phyloP scores from a whole-genome alignment of 2,797 vertebrate genomes.

The Parauchenoglanis punctatus region DNA sequence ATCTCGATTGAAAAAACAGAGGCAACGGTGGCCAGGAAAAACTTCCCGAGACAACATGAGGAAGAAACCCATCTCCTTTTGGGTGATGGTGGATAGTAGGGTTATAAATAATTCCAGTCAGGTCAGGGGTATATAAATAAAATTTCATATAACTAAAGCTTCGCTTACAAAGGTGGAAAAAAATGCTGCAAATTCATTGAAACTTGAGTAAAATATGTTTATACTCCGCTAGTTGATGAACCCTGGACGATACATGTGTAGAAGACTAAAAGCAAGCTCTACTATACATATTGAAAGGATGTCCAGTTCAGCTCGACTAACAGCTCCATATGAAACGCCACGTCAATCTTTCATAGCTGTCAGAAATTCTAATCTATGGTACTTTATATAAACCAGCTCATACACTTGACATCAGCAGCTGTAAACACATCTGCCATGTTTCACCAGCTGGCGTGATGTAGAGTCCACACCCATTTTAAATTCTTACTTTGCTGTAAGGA shows the following conservation, averaged over 20 bases:
- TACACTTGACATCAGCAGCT: conserved; percentile 6
- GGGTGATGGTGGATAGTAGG: not conserved
- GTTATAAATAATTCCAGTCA: not conserved
- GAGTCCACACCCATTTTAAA: not conserved
- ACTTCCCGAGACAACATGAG: not conserved
- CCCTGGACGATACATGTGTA: too few species aligned
- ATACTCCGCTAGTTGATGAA: not conserved
- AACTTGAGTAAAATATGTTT: too few species aligned
- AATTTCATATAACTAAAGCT: not conserved
- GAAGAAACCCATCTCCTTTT: not conserved
- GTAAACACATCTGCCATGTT: conserved; percentile 1
- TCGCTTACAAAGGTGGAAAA: not conserved
- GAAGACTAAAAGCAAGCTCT: too few species aligned
- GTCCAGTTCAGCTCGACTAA: not conserved
- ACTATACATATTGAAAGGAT: not conserved
- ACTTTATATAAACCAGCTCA: conserved; percentile 1
- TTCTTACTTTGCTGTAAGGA: not conserved
- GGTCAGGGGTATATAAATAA: not conserved
- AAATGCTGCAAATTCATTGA: not conserved
- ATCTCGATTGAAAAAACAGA: not conserved
- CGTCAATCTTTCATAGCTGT: conserved; percentile 38
- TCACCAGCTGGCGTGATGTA: not conserved
- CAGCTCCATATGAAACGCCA: not conserved
- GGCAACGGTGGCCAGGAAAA: not conserved
- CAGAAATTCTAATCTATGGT: conserved; percentile 34